Base-by-base conservation (phyloP, 2,797 vertebrate species). In the Pachyuromys duprasi region DNA sequence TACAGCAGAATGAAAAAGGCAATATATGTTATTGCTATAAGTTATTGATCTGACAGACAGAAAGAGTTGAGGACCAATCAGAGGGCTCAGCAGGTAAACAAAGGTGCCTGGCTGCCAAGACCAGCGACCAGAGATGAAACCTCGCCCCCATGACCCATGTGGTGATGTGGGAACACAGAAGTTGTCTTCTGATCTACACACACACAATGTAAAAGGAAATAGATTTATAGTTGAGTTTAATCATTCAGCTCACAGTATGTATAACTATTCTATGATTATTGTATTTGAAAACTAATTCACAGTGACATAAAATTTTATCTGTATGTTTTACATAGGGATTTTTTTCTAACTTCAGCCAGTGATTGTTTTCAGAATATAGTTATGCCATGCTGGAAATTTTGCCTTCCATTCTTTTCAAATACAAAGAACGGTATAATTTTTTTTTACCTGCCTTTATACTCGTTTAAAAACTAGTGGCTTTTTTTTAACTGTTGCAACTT, bases 281-380 rank as follows among this genome's bases (percentile, higher is more conserved):
- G 18, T 92, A 80, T 74, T 95, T 28, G 55, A 91, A 31, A 28
- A 94, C 45, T 90, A 79, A 92, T 45, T 89, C 57, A 82, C 87
- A 42, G 87, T 80, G 45, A 83, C 80, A 91, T 87, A 65, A 86
- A 91, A 79, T 55, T 63, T 63, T 17, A 36, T 33, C 49, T 72
- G 36, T 83, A n/a, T 26, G 55, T 42, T 86, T 4, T 72, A 45
- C 62, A 8, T 80, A 75, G 82, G 26, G 20, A 63, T 49, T 80
- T 92, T 13, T 86, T 90, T 28, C 42, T 80, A 89, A 86, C 33
- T 18, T 70, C 7, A 33, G 33, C 49, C 65, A 91, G 53, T 92
- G 57, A 65, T 60, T 82, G 63, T 95, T 94, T 95, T 80, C 55
- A 60, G 17, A 82, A 72, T 2, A 17, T 13, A 79, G 57, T 15